Conservation (phyloP, 2,113 vertebrate species). For the Nesogale talazaci region DNA sequence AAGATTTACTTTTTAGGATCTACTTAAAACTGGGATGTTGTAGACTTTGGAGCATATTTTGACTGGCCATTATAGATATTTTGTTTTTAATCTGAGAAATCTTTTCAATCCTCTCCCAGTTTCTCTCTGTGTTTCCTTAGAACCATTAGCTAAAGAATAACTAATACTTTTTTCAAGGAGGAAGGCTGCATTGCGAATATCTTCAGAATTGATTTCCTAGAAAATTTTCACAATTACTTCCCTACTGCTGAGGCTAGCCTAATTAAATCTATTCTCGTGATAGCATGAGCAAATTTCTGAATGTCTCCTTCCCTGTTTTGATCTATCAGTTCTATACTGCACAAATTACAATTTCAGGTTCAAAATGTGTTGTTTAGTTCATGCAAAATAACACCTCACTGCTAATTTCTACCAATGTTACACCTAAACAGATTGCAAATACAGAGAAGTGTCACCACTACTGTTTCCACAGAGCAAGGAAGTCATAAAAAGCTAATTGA, state of each 20-base stretch:
- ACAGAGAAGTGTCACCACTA: constrained; percentile 80
- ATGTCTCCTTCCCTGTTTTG: constrained; percentile 34
- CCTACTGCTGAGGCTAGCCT: neutral
- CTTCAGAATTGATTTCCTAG: constrained; percentile 23
- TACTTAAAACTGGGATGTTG: neutral
- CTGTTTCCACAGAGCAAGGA: constrained; percentile 71
- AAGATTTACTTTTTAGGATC: constrained; percentile 47
- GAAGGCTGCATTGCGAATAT: constrained; percentile 37
- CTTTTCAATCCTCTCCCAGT: constrained; percentile 32
- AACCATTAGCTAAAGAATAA: constrained; percentile 37
- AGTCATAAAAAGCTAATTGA: constrained; percentile 79
- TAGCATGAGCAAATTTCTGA: constrained; percentile 9
- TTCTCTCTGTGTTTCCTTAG: constrained; percentile 34
- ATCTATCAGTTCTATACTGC: constrained; percentile 13
- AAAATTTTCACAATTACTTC: constrained; percentile 1
- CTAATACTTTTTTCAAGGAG: constrained; percentile 40
- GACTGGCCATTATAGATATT: constrained; percentile 45
- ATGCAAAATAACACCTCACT: constrained; percentile 78
- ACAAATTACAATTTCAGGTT: constrained; percentile 72
- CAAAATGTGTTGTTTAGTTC: constrained; percentile 76
- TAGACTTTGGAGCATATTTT: constrained; percentile 68
- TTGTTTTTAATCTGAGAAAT: constrained; percentile 54
- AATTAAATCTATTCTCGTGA: constrained; percentile 1
- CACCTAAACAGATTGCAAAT: constrained; percentile 82
- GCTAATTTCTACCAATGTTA: constrained; percentile 82